Percentiles rank a stretch among this genome's conserved stretches.
Conservation (phyloP, 2,888 invertebrate species). For the Idaea aversata region DNA sequence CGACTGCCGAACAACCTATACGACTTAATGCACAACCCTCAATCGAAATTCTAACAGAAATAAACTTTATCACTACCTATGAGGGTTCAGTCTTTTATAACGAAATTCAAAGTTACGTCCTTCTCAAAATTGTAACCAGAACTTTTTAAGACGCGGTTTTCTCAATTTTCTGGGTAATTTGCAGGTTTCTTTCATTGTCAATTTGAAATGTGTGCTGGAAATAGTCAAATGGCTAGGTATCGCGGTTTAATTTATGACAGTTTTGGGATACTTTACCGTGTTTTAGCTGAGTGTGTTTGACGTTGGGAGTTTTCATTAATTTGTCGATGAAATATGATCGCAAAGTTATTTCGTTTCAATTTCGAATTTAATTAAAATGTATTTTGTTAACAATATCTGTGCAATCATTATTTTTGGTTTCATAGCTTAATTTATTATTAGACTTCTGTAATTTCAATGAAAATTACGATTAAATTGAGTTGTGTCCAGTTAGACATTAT, state of each 20-base stretch:
- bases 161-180: constrained; percentile 56
- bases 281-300: constrained; percentile 29
- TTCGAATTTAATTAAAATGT: constrained; percentile 18
- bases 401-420: not conserved
- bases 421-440: not conserved
- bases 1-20: constrained; percentile 41
- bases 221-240: constrained; percentile 45
- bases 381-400: constrained; percentile 1
- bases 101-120: constrained; percentile 36
- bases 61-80: constrained; percentile 49
- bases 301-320: constrained; percentile 21
- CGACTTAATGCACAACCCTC: constrained; percentile 42
- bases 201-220: constrained; percentile 57
- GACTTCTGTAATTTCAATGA: not conserved
- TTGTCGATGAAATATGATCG: constrained; percentile 28
- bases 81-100: constrained; percentile 39
- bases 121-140: constrained; percentile 31
- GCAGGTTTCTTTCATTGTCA: constrained; percentile 53
- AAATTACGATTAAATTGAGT: not conserved
- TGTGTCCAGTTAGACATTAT: not conserved
- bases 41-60: constrained; percentile 39
- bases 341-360: constrained; percentile 22
- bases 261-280: constrained; percentile 31
- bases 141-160: constrained; percentile 56
- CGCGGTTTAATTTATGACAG: constrained; percentile 51